Conservation (phyloP, 2,888 invertebrate genomes). For the Tuberolachnus salignus region DNA sequence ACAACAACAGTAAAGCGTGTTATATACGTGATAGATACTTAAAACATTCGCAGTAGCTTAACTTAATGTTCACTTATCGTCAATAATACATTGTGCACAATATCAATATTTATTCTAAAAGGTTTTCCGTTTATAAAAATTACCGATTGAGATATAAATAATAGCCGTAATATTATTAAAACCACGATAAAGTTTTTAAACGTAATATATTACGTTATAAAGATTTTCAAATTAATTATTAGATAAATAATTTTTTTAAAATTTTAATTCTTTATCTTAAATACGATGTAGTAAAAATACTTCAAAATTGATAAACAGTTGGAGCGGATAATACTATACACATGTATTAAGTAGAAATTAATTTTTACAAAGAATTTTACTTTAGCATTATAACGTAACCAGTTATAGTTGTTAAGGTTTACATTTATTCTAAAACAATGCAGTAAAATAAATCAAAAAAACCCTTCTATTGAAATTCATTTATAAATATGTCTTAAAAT, state of each 20-base stretch:
- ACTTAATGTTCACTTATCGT: slow-evolving; percentile 10
- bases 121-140: neutral
- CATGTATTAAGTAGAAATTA: neutral
- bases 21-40: slow-evolving; percentile 13
- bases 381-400: neutral
- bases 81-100: neutral
- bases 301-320: neutral
- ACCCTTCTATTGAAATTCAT: too few relatives aligned
- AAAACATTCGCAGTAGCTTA: slow-evolving; percentile 14
- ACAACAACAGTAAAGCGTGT: neutral
- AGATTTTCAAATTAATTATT: neutral
- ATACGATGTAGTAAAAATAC: slow-evolving; percentile 8
- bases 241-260: neutral
- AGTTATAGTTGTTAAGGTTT: too few relatives aligned
- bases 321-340: neutral
- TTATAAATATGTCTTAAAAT: slow-evolving; percentile 1
- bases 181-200: too few relatives aligned
- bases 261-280: slow-evolving; percentile 6
- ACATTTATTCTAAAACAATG: too few relatives aligned
- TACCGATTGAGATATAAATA: too few relatives aligned
- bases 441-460: too few relatives aligned
- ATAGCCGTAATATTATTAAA: too few relatives aligned
- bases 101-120: slow-evolving; percentile 5
- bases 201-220: neutral
- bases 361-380: slow-evolving; percentile 15